phyloP scores from a whole-genome alignment of 2,797 vertebrate species.

The Karalla daura region DNA sequence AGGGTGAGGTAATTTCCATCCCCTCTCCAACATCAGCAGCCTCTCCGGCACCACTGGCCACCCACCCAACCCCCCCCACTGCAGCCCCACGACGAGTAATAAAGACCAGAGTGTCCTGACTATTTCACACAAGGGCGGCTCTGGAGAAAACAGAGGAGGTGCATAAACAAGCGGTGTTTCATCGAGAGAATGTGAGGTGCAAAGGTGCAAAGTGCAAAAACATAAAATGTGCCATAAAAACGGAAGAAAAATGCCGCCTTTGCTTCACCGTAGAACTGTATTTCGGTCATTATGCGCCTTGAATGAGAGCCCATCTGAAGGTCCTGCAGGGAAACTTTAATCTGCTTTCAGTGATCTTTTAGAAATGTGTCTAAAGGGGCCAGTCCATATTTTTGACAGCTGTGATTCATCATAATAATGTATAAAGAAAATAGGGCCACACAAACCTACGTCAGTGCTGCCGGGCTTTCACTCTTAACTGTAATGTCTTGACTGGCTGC shows the following conservation, averaged over 20 bases:
- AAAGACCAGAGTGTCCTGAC: constrained; percentile 16
- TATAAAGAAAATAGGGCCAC: constrained; percentile 32
- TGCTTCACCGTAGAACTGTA: background rate
- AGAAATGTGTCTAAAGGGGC: constrained; percentile 13
- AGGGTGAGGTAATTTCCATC: constrained; percentile 58
- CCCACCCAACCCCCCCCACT: constrained; percentile 25
- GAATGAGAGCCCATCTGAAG: constrained; percentile 17
- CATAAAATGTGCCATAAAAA: background rate
- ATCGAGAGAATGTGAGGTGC: background rate
- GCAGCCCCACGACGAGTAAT: constrained; percentile 34
- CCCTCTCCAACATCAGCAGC: constrained; percentile 26
- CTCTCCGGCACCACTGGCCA: constrained; percentile 20
- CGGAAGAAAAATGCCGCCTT: background rate
- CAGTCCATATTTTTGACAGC: constrained; percentile 42
- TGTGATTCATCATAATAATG: constrained; percentile 53
- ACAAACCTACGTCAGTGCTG: background rate
- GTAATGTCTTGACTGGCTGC: background rate
- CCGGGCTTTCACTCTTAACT: constrained; percentile 9
- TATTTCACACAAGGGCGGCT: constrained; percentile 39
- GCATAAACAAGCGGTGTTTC: constrained; percentile 22
- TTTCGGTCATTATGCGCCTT: background rate
- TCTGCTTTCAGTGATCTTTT: constrained; percentile 39
- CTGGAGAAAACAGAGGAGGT: constrained; percentile 13
- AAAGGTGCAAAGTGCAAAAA: background rate
- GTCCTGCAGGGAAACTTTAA: constrained; percentile 18